A percentile compares a stretch with the other conserved stretches of the same genome.
phyloP scores from a whole-genome alignment of 2,888 invertebrate genomes.

The Teleiodes luculella region DNA sequence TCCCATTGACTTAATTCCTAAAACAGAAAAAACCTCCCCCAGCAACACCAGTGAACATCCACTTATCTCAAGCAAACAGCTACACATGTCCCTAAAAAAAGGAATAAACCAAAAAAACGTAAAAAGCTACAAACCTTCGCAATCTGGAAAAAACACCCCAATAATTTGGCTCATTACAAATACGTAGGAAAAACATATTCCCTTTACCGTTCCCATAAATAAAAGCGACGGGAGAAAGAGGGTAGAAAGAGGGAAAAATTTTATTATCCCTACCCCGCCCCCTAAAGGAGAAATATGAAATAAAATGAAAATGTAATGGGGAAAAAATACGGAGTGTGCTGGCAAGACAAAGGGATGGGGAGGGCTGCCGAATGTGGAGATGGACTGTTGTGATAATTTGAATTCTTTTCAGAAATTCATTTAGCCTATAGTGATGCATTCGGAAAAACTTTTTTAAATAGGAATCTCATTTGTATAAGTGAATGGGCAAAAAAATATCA shows the following conservation, averaged over 20 bases:
- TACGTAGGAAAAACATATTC: conserved; percentile 75
- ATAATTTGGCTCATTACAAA: conserved; percentile 76
- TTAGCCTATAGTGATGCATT: too few relatives aligned
- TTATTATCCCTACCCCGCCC: conserved; percentile 63
- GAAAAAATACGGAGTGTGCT: conserved; percentile 71
- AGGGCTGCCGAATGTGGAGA: conserved; percentile 37
- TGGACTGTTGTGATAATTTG: too few relatives aligned
- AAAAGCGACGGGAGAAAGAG: conserved; percentile 60
- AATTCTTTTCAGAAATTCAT: too few relatives aligned
- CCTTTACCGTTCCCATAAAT: conserved; percentile 72
- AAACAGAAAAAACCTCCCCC: not conserved
- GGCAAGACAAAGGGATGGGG: conserved; percentile 73
- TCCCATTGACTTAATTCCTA: not conserved
- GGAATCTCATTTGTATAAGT: too few relatives aligned
- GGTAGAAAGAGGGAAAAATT: conserved; percentile 65
- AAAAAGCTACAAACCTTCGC: conserved; percentile 43
- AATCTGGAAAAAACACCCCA: conserved; percentile 68
- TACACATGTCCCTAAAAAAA: conserved; percentile 24
- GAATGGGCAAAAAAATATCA: too few relatives aligned
- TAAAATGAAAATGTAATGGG: conserved; percentile 79
- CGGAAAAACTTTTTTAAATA: too few relatives aligned
- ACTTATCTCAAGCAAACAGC: conserved; percentile 57
- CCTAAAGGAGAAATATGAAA: conserved; percentile 76
- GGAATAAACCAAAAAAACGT: conserved; percentile 12
- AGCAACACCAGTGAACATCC: conserved; percentile 24